These are phyloP conservation scores for Colostygia pectinataria DNA, from an alignment of 2,888 invertebrate genomes.

Conservation along the genomic window DNA sequence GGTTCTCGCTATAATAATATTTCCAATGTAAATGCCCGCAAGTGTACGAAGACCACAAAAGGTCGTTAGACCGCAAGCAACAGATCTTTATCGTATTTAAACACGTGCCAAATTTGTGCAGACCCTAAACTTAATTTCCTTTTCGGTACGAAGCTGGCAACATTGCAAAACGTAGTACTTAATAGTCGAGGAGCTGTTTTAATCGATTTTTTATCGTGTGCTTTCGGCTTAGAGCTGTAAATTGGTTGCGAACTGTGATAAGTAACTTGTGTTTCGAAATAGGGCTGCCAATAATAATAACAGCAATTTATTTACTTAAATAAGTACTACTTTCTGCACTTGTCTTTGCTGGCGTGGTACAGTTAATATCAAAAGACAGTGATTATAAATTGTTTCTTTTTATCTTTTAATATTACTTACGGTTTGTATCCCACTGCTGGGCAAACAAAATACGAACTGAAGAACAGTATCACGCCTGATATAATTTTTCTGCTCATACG, in stretches of 20 bases:
- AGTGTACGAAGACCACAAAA: slow-evolving; percentile 33
- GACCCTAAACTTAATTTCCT: slow-evolving; percentile 39
- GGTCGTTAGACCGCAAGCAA: slow-evolving; percentile 33
- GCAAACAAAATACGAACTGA: too few relatives aligned
- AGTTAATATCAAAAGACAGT: not conserved
- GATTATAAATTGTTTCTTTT: too few relatives aligned
- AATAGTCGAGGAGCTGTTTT: not conserved
- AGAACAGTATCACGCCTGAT: too few relatives aligned
- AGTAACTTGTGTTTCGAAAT: not conserved
- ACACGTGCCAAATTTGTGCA: slow-evolving; percentile 38
- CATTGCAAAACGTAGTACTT: slow-evolving; percentile 13
- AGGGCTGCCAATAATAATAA: slow-evolving; percentile 17
- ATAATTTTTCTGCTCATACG: too few relatives aligned
- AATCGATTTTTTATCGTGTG: slow-evolving; percentile 1
- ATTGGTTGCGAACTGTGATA: not conserved
- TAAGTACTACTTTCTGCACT: too few relatives aligned
- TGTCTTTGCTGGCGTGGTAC: too few relatives aligned
- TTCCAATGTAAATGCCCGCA: slow-evolving; percentile 24
- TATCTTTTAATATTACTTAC: too few relatives aligned
- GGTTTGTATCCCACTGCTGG: too few relatives aligned
- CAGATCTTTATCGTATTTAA: slow-evolving; percentile 35
- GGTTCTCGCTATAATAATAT: too few relatives aligned
- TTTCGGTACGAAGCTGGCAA: slow-evolving; percentile 32
- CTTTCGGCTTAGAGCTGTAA: slow-evolving; percentile 9
- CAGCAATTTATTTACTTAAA: slow-evolving; percentile 4